Evolutionary conservation across 2,113 vertebrate species (phyloP).

Genomic region (Phalacrocorax carbo): DNA sequence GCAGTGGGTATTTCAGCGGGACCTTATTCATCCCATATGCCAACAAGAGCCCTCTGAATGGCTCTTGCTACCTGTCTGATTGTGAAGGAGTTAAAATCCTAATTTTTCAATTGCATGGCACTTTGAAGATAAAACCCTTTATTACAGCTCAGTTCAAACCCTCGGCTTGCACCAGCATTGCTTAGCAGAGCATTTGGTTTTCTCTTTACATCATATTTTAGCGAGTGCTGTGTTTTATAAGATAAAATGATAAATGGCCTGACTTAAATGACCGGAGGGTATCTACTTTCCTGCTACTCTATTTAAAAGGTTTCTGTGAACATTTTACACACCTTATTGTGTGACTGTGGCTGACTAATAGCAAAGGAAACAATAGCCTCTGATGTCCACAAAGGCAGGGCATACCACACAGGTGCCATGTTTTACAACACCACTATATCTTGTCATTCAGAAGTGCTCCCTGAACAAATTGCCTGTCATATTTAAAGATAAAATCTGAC

Average conservation of each 20-base stretch:
- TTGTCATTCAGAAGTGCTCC: conserved; percentile 64
- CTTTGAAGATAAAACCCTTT: neutral
- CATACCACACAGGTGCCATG: conserved; percentile 67
- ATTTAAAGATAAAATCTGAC: conserved; percentile 65
- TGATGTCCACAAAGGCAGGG: conserved; percentile 56
- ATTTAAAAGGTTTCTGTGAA: conserved; percentile 65
- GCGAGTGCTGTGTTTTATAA: conserved; percentile 32
- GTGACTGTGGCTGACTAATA: conserved; percentile 38
- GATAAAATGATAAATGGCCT: conserved; percentile 66
- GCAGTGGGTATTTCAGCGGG: neutral
- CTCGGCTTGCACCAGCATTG: neutral
- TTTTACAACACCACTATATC: conserved; percentile 74
- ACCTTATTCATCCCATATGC: neutral
- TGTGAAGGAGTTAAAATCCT: neutral
- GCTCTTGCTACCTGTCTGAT: neutral
- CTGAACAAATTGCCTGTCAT: conserved; percentile 68
- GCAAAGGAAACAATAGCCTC: conserved; percentile 59
- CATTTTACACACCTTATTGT: conserved; percentile 55
- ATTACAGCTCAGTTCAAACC: neutral
- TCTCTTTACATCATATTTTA: conserved; percentile 23
- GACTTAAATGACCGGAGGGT: conserved; percentile 56
- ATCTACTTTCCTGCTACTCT: conserved; percentile 31
- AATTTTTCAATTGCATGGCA: neutral
- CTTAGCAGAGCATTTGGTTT: conserved; percentile 31
- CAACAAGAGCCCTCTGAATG: neutral